Conservation (phyloP, 2,888 invertebrate species). For the Mythimna vitellina region DNA sequence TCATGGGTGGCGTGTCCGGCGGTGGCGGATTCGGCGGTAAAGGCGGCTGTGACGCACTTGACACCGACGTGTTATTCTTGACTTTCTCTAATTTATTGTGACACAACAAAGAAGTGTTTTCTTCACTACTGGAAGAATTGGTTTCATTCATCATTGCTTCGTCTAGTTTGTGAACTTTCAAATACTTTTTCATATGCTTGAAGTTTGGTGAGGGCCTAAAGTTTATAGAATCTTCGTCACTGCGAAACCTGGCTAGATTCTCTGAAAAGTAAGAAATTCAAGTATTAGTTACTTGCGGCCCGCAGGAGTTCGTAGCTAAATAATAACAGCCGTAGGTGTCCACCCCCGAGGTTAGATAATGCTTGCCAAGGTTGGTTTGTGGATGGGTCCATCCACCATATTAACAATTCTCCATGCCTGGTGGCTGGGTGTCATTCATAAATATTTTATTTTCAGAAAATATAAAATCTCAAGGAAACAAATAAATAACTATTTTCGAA, state of each 20-base stretch:
- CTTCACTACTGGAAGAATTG: slow-evolving; percentile 1
- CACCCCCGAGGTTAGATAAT: too few species aligned
- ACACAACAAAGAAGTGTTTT: not conserved
- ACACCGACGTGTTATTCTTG: not conserved
- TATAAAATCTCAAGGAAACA: too few species aligned
- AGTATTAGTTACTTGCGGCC: not conserved
- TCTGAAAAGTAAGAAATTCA: slow-evolving; percentile 38
- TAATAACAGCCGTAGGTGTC: too few species aligned
- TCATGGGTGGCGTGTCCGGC: slow-evolving; percentile 60
- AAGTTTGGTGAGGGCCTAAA: slow-evolving; percentile 78
- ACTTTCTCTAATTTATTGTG: slow-evolving; percentile 31
- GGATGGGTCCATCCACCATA: too few species aligned
- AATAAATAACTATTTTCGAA: too few species aligned
- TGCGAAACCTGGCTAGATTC: slow-evolving; percentile 28
- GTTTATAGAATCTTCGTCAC: slow-evolving; percentile 75
- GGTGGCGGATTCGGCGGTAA: slow-evolving; percentile 76
- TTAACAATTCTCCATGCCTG: too few species aligned
- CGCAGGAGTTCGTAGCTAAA: too few species aligned
- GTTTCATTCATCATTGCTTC: slow-evolving; percentile 56
- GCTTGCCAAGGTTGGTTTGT: too few species aligned
- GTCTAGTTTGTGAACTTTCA: slow-evolving; percentile 73
- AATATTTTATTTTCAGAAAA: too few species aligned
- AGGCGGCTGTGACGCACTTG: slow-evolving; percentile 69
- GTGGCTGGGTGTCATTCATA: too few species aligned
- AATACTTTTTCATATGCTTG: slow-evolving; percentile 78